Evolutionary conservation across 1,140 invertebrate species (phyloP), one percentile per base, ranked within the genome.

Genomic region (Orchestia grillus): DNA sequence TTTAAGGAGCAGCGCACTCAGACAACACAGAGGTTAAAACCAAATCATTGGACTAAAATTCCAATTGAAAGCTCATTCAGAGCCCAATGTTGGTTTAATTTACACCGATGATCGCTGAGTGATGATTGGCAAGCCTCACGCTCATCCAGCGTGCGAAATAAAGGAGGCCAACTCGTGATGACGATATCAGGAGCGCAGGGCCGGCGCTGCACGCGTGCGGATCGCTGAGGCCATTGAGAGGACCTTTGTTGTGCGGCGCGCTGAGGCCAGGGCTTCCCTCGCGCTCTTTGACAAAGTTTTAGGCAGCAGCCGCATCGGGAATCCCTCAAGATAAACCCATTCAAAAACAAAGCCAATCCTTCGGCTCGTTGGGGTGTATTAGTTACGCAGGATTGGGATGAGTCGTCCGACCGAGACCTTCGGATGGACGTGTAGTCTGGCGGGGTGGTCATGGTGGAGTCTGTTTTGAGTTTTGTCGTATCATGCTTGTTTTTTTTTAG

Each of bases 291-390:
- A 90, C 36, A 28, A 41, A 44, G 41, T 90, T 90, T 90, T 90
- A 44, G 42, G 43, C 88, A 42, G 41, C 88, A 23, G 43, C 88
- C 88, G 88, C 43, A 90, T 42, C 88, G 88, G 41, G 88, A 90
- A 90, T 90, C 88, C 88, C 88, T 43, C 43, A 36, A 90, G 88
- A 90, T 90, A 90, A 90, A 90, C 88, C 88, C 88, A 44, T 90
- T 41, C 88, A 90, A 90, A 90, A 90, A 90, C 88, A 90, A 90
- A 90, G 88, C n/a, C 88, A 90, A 90, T 90, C 88, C 88, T 90
- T 90, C 41, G 15, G 88, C 88, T 90, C 41, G 87, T 42, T 42
- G 88, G 88, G 88, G 88, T 42, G 88, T 41, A 77, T 77, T 77
- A 77, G 62, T 77, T 77, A 77, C 62, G 62, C 62, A 8, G 62